These are phyloP conservation scores for Podarcis siculus DNA, from an alignment of 2,797 vertebrate species.

Conservation along the genomic window DNA sequence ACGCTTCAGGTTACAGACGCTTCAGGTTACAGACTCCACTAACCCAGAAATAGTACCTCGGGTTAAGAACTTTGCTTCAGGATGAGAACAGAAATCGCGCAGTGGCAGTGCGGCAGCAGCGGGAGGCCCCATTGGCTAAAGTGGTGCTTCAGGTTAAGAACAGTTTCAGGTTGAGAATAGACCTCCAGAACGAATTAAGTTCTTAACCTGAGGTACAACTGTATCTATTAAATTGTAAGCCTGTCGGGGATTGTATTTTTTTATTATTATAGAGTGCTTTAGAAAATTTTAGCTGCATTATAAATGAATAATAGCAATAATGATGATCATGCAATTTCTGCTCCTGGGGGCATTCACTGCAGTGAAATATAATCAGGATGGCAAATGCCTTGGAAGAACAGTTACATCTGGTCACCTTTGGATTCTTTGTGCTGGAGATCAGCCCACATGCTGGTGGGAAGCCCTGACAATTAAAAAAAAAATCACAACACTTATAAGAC, in stretches of 20 bases:
- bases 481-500: accelerated
- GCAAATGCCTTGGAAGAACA: background rate
- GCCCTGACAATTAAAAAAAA: background rate
- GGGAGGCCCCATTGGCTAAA: too few species aligned
- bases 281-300: background rate
- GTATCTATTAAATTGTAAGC: background rate
- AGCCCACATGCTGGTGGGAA: background rate
- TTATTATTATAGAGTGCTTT: background rate
- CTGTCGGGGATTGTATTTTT: background rate
- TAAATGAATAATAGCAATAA: background rate
- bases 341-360: too few species aligned
- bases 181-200: too few species aligned
- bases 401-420: background rate
- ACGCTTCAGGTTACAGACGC: too few species aligned
- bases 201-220: too few species aligned
- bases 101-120: accelerated
- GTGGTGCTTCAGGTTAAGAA: too few species aligned
- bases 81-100: too few species aligned
- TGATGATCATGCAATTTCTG: background rate
- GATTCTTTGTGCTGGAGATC: background rate
- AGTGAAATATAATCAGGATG: background rate
- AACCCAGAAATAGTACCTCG: too few species aligned
- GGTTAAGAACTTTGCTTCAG: too few species aligned
- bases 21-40: too few species aligned
- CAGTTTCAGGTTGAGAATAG: too few species aligned